Conservation (phyloP, 1,140 invertebrate species). For the Reticulitermes speratus region DNA sequence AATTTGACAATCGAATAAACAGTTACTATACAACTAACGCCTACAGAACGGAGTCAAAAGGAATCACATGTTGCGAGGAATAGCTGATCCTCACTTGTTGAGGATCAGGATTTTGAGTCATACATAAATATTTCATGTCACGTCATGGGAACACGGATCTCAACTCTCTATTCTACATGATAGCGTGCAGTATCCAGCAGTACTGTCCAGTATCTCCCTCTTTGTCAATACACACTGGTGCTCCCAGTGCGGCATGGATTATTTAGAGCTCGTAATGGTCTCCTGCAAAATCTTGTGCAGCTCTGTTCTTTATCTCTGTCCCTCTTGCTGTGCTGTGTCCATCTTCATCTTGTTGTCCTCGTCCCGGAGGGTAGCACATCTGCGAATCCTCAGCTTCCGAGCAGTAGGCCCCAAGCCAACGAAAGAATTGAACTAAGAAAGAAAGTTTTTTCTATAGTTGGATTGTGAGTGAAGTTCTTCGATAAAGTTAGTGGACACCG, state of each 20-base stretch:
- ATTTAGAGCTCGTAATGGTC: conserved; percentile 32
- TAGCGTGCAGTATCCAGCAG: background rate
- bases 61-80: background rate
- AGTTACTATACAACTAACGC: background rate
- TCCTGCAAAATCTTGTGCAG: conserved; percentile 30
- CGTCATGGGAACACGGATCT: conserved; percentile 28
- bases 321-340: background rate
- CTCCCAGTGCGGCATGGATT: conserved; percentile 26
- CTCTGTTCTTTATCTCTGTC: conserved; percentile 26
- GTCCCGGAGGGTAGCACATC: background rate
- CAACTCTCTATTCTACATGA: conserved; percentile 9
- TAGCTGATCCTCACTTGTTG: background rate
- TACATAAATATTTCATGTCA: conserved; percentile 32
- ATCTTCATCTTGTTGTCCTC: conserved; percentile 24
- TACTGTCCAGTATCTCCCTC: background rate
- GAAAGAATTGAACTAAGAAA: conserved; percentile 26
- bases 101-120: conserved; percentile 27
- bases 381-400: conserved; percentile 12
- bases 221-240: conserved; percentile 29
- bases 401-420: conserved; percentile 23
- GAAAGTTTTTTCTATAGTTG: conserved; percentile 25
- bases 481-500: conserved; percentile 27
- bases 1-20: background rate
- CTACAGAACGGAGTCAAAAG: background rate
- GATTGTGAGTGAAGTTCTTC: conserved; percentile 19